Conservation (phyloP, 2,888 invertebrate species). For the Quadriops clusia region DNA sequence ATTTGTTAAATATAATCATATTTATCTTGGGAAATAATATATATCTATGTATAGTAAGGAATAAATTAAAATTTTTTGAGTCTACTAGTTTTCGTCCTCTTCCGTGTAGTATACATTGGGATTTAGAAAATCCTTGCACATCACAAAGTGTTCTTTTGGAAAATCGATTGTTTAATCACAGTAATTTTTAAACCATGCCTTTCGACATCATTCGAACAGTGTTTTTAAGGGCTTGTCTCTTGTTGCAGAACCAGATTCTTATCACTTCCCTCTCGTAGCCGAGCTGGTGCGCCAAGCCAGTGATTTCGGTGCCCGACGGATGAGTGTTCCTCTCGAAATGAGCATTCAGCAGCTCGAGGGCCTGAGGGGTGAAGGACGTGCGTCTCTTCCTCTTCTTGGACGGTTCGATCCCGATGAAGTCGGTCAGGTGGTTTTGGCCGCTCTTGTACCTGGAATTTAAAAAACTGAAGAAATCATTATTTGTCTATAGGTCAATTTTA, state of each 20-base stretch:
- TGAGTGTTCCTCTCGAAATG: conserved; percentile 96
- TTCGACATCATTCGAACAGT: conserved; percentile 93
- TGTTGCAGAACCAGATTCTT: conserved; percentile 99
- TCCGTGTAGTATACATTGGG: too few species aligned
- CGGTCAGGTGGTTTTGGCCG: conserved; percentile 86
- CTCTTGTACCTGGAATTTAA: conserved; percentile 79
- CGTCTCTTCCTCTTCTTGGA: conserved; percentile 93
- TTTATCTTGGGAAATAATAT: too few species aligned
- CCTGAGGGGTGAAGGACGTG: conserved; percentile 95
- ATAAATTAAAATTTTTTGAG: too few species aligned
- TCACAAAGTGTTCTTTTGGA: too few species aligned
- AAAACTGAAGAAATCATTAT: too few species aligned
- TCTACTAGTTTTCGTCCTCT: too few species aligned
- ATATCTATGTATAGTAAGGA: too few species aligned
- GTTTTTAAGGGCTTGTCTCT: conserved; percentile 93
- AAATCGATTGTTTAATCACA: too few species aligned
- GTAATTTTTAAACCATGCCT: conserved; percentile 60
- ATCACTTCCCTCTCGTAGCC: conserved; percentile 97
- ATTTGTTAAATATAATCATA: too few species aligned
- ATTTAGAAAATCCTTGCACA: too few species aligned
- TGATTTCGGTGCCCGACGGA: conserved; percentile 96
- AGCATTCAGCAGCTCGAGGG: conserved; percentile 84
- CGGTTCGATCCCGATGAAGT: conserved; percentile 92
- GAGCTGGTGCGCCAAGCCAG: conserved; percentile 85
- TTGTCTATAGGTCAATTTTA: too few species aligned